Conservation (phyloP, 1,140 invertebrate species). For the Vanessa tameamea region DNA sequence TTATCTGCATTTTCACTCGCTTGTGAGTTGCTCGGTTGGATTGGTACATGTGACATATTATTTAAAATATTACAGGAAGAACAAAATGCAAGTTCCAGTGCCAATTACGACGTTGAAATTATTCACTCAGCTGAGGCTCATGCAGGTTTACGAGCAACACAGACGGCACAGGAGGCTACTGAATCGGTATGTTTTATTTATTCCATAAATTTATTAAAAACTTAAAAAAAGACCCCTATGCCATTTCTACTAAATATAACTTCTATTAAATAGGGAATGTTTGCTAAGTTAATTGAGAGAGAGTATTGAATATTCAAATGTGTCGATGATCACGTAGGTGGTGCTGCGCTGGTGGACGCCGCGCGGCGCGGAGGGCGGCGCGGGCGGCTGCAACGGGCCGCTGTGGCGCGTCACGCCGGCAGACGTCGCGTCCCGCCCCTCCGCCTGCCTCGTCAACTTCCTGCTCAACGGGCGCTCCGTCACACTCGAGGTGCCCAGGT, state of each 20-base stretch:
- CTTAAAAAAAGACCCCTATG: no score
- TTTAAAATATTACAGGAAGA: slow-evolving; percentile 84
- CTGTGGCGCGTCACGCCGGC: slow-evolving; percentile 96
- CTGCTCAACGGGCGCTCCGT: slow-evolving; percentile 95
- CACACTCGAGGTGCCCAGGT: slow-evolving; percentile 94
- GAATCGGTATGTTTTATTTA: slow-evolving; percentile 79
- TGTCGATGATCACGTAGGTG: slow-evolving; percentile 78
- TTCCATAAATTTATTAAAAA: no score
- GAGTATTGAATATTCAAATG: no score
- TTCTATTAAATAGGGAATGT: no score
- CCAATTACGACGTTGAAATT: slow-evolving; percentile 99
- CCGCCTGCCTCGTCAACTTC: slow-evolving; percentile 98
- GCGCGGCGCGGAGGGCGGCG: slow-evolving; percentile 87
- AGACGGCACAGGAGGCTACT: slow-evolving; percentile 78
- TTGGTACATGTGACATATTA: background rate
- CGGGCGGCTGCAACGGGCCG: slow-evolving; percentile 89
- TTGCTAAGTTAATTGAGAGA: no score
- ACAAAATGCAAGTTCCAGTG: slow-evolving; percentile 98
- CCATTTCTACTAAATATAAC: no score
- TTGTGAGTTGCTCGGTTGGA: no score
- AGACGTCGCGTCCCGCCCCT: slow-evolving; percentile 96
- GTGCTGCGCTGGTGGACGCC: slow-evolving; percentile 98
- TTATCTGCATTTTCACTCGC: no score
- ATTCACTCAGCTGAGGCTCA: slow-evolving; percentile 94
- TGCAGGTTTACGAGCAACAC: slow-evolving; percentile 85